Percentiles rank a stretch among this genome's conserved stretches.
Evolutionary conservation across 2,797 vertebrate genomes (phyloP).

Genomic region (Myotis pilosus): DNA sequence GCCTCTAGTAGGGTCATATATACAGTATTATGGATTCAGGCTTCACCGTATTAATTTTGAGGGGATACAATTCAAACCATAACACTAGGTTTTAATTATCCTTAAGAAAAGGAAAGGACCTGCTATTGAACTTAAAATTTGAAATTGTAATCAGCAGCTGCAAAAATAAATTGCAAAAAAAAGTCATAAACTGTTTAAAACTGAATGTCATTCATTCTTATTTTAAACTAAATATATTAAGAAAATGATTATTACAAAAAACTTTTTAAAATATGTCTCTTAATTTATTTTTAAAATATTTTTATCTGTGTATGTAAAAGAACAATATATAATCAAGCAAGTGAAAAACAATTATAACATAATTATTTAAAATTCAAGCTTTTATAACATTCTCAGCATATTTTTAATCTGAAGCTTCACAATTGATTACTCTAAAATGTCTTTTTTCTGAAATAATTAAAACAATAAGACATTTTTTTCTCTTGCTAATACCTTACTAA

Average conservation of each 20-base stretch:
- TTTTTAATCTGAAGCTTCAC: neutral
- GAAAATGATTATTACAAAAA: neutral
- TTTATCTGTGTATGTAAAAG: neutral
- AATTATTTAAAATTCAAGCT: slow-evolving; percentile 24
- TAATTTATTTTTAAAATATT: neutral
- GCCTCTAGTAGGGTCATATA: too few relatives aligned
- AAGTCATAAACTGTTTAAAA: neutral
- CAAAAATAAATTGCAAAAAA: neutral
- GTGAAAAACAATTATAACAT: neutral
- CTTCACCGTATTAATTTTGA: neutral
- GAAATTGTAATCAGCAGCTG: neutral
- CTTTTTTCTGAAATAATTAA: neutral
- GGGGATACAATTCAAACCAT: neutral
- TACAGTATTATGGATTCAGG: neutral
- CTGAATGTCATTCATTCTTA: neutral
- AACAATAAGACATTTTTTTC: neutral
- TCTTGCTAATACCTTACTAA: neutral
- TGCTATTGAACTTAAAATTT: neutral
- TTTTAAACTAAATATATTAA: neutral
- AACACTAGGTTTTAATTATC: neutral
- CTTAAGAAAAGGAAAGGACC: neutral
- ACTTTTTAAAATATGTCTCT: neutral
- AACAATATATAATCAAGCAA: slow-evolving; percentile 25
- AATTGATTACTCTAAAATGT: neutral
- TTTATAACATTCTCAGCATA: neutral